Evolutionary conservation across 2,888 invertebrate genomes (phyloP).

Genomic region (Ochlodes sylvanus): DNA sequence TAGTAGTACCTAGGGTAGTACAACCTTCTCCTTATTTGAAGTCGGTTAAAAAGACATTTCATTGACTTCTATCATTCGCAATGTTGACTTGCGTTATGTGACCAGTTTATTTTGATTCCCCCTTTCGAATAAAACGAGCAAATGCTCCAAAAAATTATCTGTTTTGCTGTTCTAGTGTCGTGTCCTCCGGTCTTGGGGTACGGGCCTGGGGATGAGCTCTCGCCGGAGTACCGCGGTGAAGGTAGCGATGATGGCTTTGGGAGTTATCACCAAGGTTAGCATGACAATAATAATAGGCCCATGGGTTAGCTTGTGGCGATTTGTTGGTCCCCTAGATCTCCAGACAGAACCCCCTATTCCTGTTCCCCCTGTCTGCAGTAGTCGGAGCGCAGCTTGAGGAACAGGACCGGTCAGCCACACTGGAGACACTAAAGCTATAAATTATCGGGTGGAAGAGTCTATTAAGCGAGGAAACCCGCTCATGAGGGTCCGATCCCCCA

Average conservation of each 20-base stretch:
- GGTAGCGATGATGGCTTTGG: constrained; percentile 24
- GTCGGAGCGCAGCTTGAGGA: no score
- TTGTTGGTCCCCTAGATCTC: no score
- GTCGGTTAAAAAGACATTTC: background rate
- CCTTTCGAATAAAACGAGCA: constrained; percentile 31
- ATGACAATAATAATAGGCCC: background rate
- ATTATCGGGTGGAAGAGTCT: no score
- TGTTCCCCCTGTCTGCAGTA: no score
- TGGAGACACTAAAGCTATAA: no score
- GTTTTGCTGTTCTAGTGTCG: constrained; percentile 16
- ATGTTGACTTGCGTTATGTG: background rate
- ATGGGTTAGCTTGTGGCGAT: no score
- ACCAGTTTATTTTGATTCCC: constrained; percentile 17
- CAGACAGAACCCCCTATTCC: no score
- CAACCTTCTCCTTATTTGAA: no score
- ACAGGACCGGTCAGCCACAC: no score
- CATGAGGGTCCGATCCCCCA: no score
- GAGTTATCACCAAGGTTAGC: constrained; percentile 17
- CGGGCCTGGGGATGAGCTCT: constrained; percentile 22
- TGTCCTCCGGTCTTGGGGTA: constrained; percentile 1
- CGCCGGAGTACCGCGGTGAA: constrained; percentile 19
- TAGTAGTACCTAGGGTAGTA: no score
- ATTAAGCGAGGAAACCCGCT: no score
- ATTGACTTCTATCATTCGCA: background rate
- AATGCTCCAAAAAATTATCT: constrained; percentile 38